Evolutionary conservation across 2,113 vertebrate species (phyloP).

Genomic region (Pachyramphus minor): DNA sequence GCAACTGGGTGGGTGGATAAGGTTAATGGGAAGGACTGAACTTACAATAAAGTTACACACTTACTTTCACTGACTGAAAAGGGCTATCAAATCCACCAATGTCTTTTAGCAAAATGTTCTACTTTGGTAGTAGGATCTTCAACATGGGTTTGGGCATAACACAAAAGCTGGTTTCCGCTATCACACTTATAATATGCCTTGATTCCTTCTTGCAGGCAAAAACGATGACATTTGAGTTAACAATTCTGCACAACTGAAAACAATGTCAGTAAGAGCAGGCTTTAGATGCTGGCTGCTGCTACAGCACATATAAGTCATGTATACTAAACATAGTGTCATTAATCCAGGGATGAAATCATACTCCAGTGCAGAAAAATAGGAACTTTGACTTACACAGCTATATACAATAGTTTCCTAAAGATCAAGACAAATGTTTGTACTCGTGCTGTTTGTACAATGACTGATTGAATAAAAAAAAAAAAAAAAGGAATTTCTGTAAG

Average conservation of each 20-base stretch:
- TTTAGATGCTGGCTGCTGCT: neutral
- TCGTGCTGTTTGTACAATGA: neutral
- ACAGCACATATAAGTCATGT: neutral
- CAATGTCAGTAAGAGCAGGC: neutral
- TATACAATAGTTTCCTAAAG: neutral
- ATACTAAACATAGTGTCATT: neutral
- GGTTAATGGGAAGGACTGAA: neutral
- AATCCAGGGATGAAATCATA: neutral
- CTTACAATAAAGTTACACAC: neutral
- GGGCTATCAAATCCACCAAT: neutral
- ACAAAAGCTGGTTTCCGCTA: neutral
- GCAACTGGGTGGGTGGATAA: neutral
- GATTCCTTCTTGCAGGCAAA: neutral
- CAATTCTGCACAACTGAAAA: neutral
- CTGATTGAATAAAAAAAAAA: neutral
- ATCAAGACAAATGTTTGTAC: neutral
- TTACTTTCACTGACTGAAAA: neutral
- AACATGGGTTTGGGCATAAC: neutral
- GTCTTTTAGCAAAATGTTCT: neutral
- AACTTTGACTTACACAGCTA: neutral
- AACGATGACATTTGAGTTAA: neutral
- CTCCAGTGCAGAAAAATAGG: neutral
- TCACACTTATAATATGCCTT: neutral
- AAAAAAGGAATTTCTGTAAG: neutral
- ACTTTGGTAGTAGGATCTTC: neutral